Conservation (phyloP, 2,113 vertebrate genomes). For the Mormyrus lacerda region DNA sequence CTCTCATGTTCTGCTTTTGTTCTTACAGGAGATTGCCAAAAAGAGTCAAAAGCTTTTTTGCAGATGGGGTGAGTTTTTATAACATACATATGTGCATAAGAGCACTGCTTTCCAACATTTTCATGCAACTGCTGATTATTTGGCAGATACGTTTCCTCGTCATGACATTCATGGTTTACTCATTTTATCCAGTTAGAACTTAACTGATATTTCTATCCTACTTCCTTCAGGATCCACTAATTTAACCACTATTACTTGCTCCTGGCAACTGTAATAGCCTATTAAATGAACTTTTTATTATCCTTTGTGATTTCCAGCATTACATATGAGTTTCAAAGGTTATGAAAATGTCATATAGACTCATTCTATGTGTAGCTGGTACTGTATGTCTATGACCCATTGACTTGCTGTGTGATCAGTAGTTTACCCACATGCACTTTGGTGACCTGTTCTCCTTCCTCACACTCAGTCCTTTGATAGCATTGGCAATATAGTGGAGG, state of each 20-base stretch:
- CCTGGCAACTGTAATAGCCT: neutral
- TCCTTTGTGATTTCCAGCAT: neutral
- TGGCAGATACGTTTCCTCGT: neutral
- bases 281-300: neutral
- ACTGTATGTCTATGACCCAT: neutral
- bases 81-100: neutral
- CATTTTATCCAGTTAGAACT: neutral
- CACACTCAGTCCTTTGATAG: conserved; percentile 79
- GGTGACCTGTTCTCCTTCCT: neutral
- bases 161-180: neutral
- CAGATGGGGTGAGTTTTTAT: conserved; percentile 74
- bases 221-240: neutral
- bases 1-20: conserved; percentile 11
- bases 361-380: neutral
- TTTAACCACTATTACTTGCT: neutral
- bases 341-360: neutral
- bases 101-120: neutral
- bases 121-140: neutral
- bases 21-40: conserved; percentile 78
- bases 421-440: neutral
- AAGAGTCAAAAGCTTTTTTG: conserved; percentile 92
- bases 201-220: neutral
- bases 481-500: conserved; percentile 72
- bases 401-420: neutral
- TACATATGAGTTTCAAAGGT: neutral